These are phyloP conservation scores for Chirona hameri DNA, from an alignment of 2,888 invertebrate genomes.

Conservation along the genomic window DNA sequence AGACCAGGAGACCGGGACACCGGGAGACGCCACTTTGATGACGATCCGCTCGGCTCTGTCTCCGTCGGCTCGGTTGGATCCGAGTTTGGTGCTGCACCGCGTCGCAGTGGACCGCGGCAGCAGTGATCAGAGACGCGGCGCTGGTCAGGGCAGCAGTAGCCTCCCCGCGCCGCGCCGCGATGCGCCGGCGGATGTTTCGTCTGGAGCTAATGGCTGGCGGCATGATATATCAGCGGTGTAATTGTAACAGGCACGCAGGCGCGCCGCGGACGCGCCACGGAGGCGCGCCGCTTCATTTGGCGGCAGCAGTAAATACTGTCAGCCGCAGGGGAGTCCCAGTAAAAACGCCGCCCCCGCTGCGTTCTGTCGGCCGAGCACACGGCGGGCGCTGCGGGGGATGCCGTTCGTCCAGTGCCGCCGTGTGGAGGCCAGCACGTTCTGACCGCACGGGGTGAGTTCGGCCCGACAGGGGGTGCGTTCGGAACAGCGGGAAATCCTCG, in stretches of 20 bases:
- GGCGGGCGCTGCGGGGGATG: background rate
- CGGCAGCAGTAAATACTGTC: background rate
- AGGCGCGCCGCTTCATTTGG: background rate
- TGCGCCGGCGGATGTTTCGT: background rate
- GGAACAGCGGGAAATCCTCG: no score
- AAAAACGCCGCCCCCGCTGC: background rate
- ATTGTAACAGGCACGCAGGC: background rate
- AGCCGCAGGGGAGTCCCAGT: background rate
- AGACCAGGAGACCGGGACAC: no score
- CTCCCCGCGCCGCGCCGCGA: background rate
- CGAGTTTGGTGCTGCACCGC: no score
- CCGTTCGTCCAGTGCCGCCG: background rate
- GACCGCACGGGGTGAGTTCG: no score
- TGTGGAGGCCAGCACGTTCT: background rate
- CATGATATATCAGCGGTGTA: background rate
- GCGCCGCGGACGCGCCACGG: background rate
- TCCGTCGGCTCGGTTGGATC: no score
- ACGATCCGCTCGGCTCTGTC: no score
- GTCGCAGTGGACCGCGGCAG: no score
- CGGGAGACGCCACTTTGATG: no score
- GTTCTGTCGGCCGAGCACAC: background rate
- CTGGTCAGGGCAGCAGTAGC: background rate
- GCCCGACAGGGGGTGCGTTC: no score
- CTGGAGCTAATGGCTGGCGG: background rate
- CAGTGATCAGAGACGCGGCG: background rate